These are phyloP conservation scores for Tigriopus japonicus DNA, from an alignment of 1,140 invertebrate species.

Conservation along the genomic window DNA sequence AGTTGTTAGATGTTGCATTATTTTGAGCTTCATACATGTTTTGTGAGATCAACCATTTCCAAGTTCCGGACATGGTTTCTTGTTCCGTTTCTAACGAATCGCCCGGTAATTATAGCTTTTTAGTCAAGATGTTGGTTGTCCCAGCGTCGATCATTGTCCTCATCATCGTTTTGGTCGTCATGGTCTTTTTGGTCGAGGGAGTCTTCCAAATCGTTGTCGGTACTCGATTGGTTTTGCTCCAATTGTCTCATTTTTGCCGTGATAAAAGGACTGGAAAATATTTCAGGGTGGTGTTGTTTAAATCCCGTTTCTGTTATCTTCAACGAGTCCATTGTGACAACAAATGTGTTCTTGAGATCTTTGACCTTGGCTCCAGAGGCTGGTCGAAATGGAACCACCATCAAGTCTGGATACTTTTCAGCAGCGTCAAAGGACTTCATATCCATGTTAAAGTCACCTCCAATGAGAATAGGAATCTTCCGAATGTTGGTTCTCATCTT, in stretches of 20 bases:
- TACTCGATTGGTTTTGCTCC: too few species aligned
- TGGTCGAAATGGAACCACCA: neutral
- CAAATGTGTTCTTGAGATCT: conserved; percentile 8
- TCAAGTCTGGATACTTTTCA: neutral
- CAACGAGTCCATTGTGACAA: neutral
- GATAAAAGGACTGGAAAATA: conserved; percentile 7
- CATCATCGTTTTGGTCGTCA: too few species aligned
- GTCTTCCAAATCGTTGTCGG: too few species aligned
- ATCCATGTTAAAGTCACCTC: conserved; percentile 12
- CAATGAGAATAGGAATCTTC: conserved; percentile 2
- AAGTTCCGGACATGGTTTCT: too few species aligned
- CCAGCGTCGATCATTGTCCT: too few species aligned
- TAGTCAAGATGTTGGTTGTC: too few species aligned
- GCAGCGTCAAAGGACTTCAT: neutral
- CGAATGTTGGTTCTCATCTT: neutral
- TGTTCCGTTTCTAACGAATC: too few species aligned
- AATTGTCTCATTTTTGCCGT: neutral
- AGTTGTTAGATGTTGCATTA: too few species aligned
- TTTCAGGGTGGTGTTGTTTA: conserved; percentile 3
- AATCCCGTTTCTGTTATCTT: neutral
- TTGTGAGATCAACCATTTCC: too few species aligned
- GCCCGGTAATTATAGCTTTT: too few species aligned
- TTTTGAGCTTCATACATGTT: too few species aligned
- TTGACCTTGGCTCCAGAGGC: neutral
- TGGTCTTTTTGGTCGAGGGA: too few species aligned